Conservation (phyloP, 2,797 vertebrate genomes). For the Melanotaenia pygmaea region DNA sequence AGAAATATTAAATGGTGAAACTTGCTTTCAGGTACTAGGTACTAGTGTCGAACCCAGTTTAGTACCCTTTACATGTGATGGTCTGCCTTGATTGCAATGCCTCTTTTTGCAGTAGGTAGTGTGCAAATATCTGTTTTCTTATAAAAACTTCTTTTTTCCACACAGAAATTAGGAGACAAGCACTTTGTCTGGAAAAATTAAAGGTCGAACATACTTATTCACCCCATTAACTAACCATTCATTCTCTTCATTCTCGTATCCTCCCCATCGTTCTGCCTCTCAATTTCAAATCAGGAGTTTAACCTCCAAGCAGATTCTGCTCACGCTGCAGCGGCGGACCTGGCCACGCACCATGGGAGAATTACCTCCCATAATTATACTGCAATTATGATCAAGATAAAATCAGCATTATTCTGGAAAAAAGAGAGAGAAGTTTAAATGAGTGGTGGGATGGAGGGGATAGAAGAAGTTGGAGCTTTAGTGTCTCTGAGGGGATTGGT, state of each 20-base stretch:
- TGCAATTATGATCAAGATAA: constrained; percentile 77
- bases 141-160: constrained; percentile 9
- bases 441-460: constrained; percentile 62
- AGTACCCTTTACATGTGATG: background rate
- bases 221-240: constrained; percentile 26
- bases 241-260: constrained; percentile 24
- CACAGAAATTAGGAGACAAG: background rate
- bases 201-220: constrained; percentile 48
- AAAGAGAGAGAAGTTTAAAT: constrained; percentile 69
- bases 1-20: background rate
- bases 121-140: background rate
- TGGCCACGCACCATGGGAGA: constrained; percentile 72
- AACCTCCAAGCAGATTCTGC: constrained; percentile 73
- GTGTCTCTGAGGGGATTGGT: constrained; percentile 79
- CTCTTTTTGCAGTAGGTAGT: background rate
- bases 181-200: constrained; percentile 8
- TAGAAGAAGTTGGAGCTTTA: constrained; percentile 62
- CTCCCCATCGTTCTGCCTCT: constrained; percentile 67
- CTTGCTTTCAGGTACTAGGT: background rate
- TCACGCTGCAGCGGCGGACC: constrained; percentile 65
- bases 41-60: background rate
- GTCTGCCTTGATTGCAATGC: background rate
- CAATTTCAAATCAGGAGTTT: constrained; percentile 71
- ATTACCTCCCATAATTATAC: constrained; percentile 81
- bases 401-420: constrained; percentile 76